Percentiles rank a stretch among this genome's conserved stretches.
phyloP scores from a whole-genome alignment of 2,797 vertebrate genomes.

The Lagorchestes hirsutus region DNA sequence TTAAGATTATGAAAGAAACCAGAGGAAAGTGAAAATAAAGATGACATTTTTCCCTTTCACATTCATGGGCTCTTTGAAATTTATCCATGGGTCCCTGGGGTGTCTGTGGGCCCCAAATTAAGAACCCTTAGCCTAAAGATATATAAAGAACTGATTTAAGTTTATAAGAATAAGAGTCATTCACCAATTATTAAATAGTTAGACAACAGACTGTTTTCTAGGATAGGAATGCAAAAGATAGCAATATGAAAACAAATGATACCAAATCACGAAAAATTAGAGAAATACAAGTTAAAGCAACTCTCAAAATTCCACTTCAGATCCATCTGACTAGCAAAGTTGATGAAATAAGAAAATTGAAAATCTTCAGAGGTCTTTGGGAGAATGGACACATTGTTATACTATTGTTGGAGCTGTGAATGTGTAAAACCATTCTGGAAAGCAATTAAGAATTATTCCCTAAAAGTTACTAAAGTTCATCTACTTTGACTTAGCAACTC shows the following conservation, averaged over 20 bases:
- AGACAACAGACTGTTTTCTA: background rate
- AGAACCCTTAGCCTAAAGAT: background rate
- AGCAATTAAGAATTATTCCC: background rate
- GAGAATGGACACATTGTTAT: background rate
- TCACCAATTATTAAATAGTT: background rate
- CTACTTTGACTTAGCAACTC: background rate
- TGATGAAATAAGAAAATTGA: background rate
- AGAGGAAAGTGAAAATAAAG: background rate
- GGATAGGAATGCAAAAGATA: background rate
- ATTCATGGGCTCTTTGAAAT: background rate
- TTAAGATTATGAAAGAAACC: background rate
- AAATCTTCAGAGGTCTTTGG: background rate
- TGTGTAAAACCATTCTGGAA: background rate
- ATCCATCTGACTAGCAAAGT: background rate
- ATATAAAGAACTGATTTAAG: background rate
- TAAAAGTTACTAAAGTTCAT: background rate
- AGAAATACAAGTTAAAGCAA: background rate
- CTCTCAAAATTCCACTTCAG: background rate
- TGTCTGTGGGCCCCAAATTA: background rate
- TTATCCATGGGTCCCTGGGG: background rate
- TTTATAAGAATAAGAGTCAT: background rate
- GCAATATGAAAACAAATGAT: background rate
- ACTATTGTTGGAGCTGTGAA: background rate
- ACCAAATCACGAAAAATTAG: background rate
- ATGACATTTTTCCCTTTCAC: background rate